These are phyloP conservation scores for Ptychodera flava DNA, from an alignment of 35 echinoderm and acorn worm genomes.

Conservation along the genomic window DNA sequence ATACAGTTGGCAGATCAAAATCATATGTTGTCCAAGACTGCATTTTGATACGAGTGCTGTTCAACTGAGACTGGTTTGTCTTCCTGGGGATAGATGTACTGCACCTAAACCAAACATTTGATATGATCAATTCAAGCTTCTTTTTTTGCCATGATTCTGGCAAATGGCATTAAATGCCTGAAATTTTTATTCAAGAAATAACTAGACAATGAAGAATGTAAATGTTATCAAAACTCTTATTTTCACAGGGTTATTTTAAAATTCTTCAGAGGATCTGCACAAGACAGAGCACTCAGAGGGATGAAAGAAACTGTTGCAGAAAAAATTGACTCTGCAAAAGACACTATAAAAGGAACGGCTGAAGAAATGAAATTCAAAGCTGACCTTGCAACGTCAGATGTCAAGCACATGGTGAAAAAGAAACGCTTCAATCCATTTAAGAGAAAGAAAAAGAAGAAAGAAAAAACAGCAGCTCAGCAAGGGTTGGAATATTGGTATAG, in stretches of 20 bases:
- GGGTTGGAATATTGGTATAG: not conserved
- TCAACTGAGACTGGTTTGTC: too few relatives aligned
- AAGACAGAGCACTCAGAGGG: not conserved
- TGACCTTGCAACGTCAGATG: not conserved
- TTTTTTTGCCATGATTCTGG: not conserved
- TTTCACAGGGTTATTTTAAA: not conserved
- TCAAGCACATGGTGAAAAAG: not conserved
- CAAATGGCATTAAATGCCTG: not conserved
- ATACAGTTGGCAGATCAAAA: too few relatives aligned
- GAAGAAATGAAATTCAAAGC: not conserved
- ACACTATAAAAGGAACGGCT: not conserved
- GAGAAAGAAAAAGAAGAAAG: not conserved
- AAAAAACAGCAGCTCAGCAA: not conserved
- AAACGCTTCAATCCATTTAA: too few relatives aligned
- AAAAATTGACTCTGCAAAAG: not conserved
- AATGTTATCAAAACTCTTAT: not conserved
- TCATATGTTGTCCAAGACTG: too few relatives aligned
- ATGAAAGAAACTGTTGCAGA: not conserved
- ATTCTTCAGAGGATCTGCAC: not conserved
- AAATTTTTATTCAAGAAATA: not conserved
- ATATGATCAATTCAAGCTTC: not conserved
- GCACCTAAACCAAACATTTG: not conserved
- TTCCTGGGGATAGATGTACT: too few relatives aligned
- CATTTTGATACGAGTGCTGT: too few relatives aligned
- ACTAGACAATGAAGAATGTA: not conserved